Conservation (phyloP, 2,113 vertebrate species). For the Percopsis transmontana region DNA sequence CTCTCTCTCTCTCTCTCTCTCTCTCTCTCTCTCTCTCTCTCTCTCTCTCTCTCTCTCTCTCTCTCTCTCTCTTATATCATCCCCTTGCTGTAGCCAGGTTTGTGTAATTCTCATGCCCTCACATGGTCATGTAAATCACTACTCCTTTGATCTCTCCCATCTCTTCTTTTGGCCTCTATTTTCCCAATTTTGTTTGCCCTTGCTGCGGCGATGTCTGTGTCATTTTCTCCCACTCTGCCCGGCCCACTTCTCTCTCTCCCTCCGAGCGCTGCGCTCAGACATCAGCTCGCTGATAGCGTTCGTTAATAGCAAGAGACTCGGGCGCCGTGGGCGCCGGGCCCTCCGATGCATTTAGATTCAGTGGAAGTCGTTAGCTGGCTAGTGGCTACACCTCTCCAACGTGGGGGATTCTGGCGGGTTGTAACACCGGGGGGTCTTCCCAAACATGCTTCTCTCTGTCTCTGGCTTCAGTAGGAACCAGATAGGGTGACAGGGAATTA, state of each 20-base stretch:
- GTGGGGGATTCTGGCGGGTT: background rate
- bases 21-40: too few species aligned
- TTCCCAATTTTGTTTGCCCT: slow-evolving; percentile 1
- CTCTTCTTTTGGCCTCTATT: background rate
- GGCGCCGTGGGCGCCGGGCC: slow-evolving; percentile 38
- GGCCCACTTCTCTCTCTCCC: slow-evolving; percentile 12
- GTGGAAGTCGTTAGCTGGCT: slow-evolving; percentile 39
- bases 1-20: too few species aligned
- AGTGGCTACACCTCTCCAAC: slow-evolving; percentile 13
- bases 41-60: too few species aligned
- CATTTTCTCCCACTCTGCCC: slow-evolving; percentile 27
- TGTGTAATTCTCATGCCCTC: background rate
- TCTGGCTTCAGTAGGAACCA: too few species aligned
- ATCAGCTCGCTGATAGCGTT: slow-evolving; percentile 22
- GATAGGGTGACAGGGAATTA: background rate
- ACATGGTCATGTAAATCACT: background rate
- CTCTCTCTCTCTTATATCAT: background rate
- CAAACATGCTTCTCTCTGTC: too few species aligned
- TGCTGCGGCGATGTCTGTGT: slow-evolving; percentile 13
- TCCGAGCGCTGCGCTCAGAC: slow-evolving; percentile 22
- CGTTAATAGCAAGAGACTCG: slow-evolving; percentile 30
- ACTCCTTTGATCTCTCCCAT: background rate
- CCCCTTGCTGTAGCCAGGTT: background rate
- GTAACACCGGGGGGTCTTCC: background rate
- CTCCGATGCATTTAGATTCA: slow-evolving; percentile 10